These are phyloP conservation scores for Psilopsiagon aymara DNA, from an alignment of 2,113 vertebrate genomes.

Conservation along the genomic window DNA sequence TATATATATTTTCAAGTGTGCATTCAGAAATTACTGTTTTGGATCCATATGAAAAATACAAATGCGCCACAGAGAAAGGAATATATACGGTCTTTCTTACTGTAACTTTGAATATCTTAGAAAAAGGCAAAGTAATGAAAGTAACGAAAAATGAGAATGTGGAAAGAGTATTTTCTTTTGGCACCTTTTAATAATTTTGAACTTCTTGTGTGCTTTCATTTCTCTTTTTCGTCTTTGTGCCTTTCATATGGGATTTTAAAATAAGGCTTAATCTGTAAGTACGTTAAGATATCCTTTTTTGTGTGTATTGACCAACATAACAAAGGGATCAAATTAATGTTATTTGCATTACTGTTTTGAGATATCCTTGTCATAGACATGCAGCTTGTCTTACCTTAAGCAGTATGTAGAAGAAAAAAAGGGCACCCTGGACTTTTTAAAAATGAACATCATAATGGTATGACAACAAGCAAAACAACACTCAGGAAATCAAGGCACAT, in stretches of 20 bases:
- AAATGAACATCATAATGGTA: not conserved
- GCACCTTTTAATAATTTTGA: not conserved
- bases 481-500: not conserved
- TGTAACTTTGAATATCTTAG: not conserved
- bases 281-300: not conserved
- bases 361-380: not conserved
- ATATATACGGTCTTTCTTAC: not conserved
- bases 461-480: not conserved
- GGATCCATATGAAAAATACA: not conserved
- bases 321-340: not conserved
- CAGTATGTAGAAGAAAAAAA: not conserved
- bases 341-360: not conserved
- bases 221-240: not conserved
- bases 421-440: not conserved
- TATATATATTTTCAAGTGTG: not conserved
- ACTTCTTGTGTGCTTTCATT: not conserved
- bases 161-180: not conserved
- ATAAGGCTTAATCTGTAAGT: not conserved
- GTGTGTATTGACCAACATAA: not conserved
- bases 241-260: not conserved
- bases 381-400: not conserved
- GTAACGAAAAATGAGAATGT: not conserved
- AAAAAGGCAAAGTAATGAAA: not conserved
- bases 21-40: not conserved
- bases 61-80: not conserved